phyloP scores from a whole-genome alignment of 2,113 vertebrate genomes.

The Oceanites oceanicus region DNA sequence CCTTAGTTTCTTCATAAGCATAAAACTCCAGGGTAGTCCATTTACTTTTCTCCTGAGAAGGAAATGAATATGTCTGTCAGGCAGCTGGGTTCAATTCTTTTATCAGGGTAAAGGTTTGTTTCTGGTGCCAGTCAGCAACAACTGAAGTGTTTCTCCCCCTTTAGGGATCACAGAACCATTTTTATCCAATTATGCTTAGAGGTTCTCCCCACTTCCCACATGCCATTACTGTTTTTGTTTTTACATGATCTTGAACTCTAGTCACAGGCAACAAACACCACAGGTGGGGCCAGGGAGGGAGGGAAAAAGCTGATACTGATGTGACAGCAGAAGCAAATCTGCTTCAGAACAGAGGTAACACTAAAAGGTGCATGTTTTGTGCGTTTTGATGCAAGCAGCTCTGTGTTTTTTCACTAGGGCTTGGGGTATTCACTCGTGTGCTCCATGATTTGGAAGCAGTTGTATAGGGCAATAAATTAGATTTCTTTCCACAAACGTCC shows the following conservation, averaged over 20 bases:
- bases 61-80: conserved; percentile 45
- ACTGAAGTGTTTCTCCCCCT: not conserved
- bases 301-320: not conserved
- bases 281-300: accelerated
- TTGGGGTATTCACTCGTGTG: not conserved
- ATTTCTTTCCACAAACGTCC: not conserved
- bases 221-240: not conserved
- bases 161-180: not conserved
- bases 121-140: conserved; percentile 33
- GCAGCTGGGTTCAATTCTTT: not conserved
- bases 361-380: not conserved
- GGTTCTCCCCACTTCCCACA: not conserved
- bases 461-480: not conserved
- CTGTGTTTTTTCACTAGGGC: not conserved
- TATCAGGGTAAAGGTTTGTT: conserved; percentile 10
- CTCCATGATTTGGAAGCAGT: not conserved
- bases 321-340: not conserved
- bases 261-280: not conserved
- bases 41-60: conserved; percentile 19
- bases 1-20: conserved; percentile 39
- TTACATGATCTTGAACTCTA: not conserved
- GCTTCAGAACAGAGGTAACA: not conserved
- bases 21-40: conserved; percentile 43
- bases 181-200: conserved; percentile 2
- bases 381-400: not conserved